These are phyloP conservation scores for Labeo catla DNA, from an alignment of 2,113 vertebrate species.

Conservation along the genomic window DNA sequence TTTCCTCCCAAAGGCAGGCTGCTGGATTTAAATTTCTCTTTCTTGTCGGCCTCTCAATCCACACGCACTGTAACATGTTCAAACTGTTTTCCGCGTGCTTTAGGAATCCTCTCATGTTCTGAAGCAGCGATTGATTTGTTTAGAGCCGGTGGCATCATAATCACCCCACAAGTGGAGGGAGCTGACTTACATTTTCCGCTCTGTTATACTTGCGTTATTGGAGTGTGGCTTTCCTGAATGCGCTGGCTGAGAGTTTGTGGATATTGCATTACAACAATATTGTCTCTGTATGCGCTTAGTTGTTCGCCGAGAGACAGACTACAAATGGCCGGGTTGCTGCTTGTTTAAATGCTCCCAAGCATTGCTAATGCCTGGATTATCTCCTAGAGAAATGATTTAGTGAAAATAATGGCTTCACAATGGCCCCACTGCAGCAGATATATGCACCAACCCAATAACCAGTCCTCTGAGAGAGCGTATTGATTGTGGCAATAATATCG, in stretches of 20 bases:
- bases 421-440: slow-evolving; percentile 39
- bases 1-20: neutral
- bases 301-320: slow-evolving; percentile 51
- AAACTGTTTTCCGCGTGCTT: slow-evolving; percentile 44
- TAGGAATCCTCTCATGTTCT: slow-evolving; percentile 46
- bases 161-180: slow-evolving; percentile 49
- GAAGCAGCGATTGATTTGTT: slow-evolving; percentile 54
- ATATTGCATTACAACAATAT: slow-evolving; percentile 55
- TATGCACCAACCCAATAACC: slow-evolving; percentile 41
- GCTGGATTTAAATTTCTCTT: slow-evolving; percentile 15
- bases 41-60: slow-evolving; percentile 30
- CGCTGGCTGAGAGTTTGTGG: slow-evolving; percentile 52
- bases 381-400: slow-evolving; percentile 51
- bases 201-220: slow-evolving; percentile 52
- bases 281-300: slow-evolving; percentile 43
- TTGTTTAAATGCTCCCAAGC: slow-evolving; percentile 47
- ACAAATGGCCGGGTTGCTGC: slow-evolving; percentile 41
- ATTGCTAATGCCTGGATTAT: slow-evolving; percentile 48
- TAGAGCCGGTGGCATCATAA: slow-evolving; percentile 52
- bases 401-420: slow-evolving; percentile 52
- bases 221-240: slow-evolving; percentile 54
- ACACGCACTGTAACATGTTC: slow-evolving; percentile 23
- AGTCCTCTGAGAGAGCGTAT: slow-evolving; percentile 41
- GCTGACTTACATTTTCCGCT: slow-evolving; percentile 50
- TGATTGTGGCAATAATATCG: slow-evolving; percentile 45